Conservation (phyloP, 2,797 vertebrate species). For the Cygnus olor region DNA sequence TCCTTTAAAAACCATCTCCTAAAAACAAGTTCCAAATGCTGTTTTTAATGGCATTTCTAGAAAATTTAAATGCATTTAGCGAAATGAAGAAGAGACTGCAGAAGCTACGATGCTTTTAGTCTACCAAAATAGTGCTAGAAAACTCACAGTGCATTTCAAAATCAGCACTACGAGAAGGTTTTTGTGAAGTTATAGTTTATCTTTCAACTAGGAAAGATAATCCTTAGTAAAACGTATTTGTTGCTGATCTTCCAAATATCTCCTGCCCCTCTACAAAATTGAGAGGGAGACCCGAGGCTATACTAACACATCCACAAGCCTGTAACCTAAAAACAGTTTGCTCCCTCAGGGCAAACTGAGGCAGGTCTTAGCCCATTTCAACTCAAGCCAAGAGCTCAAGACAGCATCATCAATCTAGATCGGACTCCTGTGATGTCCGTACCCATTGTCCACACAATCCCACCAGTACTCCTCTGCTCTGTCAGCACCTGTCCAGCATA, state of each 20-base stretch:
- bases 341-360: background rate
- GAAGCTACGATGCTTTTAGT: background rate
- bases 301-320: background rate
- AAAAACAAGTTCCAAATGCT: background rate
- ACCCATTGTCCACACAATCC: background rate
- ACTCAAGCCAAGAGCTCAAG: background rate
- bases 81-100: background rate
- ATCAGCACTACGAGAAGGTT: accelerated
- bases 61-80: background rate
- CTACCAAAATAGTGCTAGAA: background rate
- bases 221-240: background rate
- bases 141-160: background rate
- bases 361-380: background rate
- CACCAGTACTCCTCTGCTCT: background rate
- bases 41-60: background rate
- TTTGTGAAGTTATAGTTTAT: background rate
- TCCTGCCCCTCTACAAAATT: background rate
- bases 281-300: background rate
- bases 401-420: background rate
- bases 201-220: background rate
- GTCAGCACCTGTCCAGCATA: background rate
- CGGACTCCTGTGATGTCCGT: accelerated
- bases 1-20: background rate
- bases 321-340: background rate
- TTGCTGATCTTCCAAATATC: background rate